Evolutionary conservation across 1,140 invertebrate species (phyloP).

Genomic region (Drosophila kurseongensis): DNA sequence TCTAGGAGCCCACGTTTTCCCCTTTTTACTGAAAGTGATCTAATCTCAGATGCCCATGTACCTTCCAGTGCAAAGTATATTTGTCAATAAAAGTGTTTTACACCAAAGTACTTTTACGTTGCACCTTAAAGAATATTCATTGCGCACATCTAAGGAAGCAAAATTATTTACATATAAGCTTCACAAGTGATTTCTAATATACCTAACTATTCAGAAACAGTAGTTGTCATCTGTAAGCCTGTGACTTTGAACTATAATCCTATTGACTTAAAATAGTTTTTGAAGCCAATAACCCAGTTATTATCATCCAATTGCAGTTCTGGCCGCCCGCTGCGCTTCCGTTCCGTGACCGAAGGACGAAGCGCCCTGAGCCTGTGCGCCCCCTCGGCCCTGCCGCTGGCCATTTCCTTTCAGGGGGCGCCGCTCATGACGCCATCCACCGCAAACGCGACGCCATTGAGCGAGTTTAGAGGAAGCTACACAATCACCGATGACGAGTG

Average conservation of each 20-base stretch:
- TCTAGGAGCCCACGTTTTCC: no score
- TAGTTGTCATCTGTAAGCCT: no score
- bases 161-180: no score
- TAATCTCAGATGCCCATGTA: no score
- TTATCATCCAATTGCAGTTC: conserved; percentile 84
- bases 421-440: conserved; percentile 86
- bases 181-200: no score
- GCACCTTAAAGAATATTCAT: no score
- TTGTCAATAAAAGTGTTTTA: no score
- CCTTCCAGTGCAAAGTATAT: no score
- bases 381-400: conserved; percentile 87
- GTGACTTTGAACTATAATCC: conserved; percentile 5
- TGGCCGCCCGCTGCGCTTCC: conserved; percentile 86
- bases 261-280: conserved; percentile 1
- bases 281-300: conserved; percentile 16
- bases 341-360: conserved; percentile 87
- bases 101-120: no score
- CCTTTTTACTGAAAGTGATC: no score
- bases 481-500: conserved; percentile 82
- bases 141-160: no score
- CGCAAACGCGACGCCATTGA: conserved; percentile 75
- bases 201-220: no score
- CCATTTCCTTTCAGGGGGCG: conserved; percentile 87
- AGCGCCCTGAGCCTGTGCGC: conserved; percentile 86
- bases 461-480: conserved; percentile 80